A percentile compares a stretch with the other conserved stretches of the same genome.
These are phyloP conservation scores for Notarius lentiginosus DNA, from an alignment of 2,113 vertebrate species.

Conservation along the genomic window DNA sequence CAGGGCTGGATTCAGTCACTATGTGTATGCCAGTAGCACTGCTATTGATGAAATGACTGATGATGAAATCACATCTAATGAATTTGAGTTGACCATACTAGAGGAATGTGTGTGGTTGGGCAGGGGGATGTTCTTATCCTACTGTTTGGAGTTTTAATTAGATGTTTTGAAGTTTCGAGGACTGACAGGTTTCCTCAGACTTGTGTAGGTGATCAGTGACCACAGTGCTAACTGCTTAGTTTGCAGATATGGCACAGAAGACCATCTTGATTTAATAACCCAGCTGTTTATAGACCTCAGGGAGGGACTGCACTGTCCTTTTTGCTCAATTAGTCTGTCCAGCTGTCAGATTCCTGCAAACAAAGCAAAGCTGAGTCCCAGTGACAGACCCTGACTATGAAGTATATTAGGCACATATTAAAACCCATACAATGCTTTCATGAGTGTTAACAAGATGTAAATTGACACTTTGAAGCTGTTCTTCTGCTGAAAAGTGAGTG, in stretches of 20 bases:
- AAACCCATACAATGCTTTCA: not conserved
- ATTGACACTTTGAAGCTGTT: not conserved
- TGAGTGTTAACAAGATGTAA: conserved; percentile 1
- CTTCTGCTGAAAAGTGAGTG: not conserved
- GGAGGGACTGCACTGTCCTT: not conserved
- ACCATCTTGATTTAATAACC: not conserved
- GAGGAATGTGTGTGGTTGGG: not conserved
- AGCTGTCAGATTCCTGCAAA: not conserved
- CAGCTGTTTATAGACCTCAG: not conserved
- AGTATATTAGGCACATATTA: not conserved
- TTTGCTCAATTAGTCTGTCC: not conserved
- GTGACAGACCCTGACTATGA: not conserved
- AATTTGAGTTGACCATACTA: not conserved
- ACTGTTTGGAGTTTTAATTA: not conserved
- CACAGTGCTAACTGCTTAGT: not conserved
- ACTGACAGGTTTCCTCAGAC: not conserved
- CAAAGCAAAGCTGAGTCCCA: not conserved
- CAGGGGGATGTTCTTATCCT: not conserved
- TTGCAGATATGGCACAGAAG: not conserved
- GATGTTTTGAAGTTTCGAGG: not conserved
- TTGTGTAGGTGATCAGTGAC: not conserved
- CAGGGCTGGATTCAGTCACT: not conserved
- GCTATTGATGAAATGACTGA: not conserved
- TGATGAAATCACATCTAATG: too few relatives aligned
- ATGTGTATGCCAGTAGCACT: too few relatives aligned